Base-by-base conservation (phyloP, 1,140 invertebrate species). In the Dolichoris vasculosae region DNA sequence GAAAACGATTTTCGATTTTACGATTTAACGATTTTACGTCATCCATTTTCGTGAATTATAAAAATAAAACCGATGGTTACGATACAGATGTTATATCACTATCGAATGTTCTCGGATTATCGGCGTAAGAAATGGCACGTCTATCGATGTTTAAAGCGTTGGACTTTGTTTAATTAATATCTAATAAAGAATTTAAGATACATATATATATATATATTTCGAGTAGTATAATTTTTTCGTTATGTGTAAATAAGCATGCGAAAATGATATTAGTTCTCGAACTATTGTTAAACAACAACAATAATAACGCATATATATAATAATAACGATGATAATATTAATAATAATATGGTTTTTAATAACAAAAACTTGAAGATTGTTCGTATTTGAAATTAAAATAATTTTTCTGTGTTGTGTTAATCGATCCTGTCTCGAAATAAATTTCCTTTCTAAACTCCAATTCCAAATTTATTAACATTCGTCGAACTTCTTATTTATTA, bases 61-160 rank as follows among this genome's bases (percentile, higher is more conserved):
- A 46, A 17, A 46, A 75, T 48, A 76, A 51, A 76, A 35, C 15
- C 26, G 15, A 76, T 48, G 38, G 35, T 76, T 48, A 48, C 17
- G 4, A 75, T 40, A 48, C 26, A 88, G 78, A 86, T 85, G 43
- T n/a, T 63, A 35, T 55, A 78, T 51, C 82, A 20, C n/a, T 81
- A n/a, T 67, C 59, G 23, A 38, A 67, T 48, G 59, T 30, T 43
- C 55, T 82, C 38, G 43, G 55, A 15, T 30, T 59, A 84, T 55
- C 71, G 83, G 64, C 76, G 55, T 73, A 38, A 75, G 59, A 80
- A 85, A 64, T 85, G 87, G 85, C 87, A 88, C 87, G 88, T 91
- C 88, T 90, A 92, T 93, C 88, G 90, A 92, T 93, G 91, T 92
- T 93, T 93, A 88, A 88, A 91, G 92, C 90, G 91, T 92, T 93